These are phyloP conservation scores for Sparus aurata DNA, from an alignment of 2,797 vertebrate species.

Conservation along the genomic window DNA sequence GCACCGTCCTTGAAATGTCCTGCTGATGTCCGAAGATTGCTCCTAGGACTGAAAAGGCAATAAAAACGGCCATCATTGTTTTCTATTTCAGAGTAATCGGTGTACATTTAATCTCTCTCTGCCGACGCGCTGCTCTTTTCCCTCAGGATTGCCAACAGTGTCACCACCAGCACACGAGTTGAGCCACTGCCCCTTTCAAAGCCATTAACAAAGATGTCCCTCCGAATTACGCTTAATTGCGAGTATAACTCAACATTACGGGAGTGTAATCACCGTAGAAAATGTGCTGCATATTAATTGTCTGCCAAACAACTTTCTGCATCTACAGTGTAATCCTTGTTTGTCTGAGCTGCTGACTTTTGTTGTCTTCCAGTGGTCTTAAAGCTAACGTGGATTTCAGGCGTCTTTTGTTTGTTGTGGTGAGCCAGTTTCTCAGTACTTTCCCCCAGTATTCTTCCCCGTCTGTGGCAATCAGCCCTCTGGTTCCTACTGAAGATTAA, in stretches of 20 bases:
- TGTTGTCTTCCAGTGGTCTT: neutral
- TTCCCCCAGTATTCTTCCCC: neutral
- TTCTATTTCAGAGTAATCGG: constrained; percentile 59
- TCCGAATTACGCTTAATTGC: constrained; percentile 20
- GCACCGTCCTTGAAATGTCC: constrained; percentile 70
- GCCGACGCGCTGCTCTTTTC: constrained; percentile 40
- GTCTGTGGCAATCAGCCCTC: constrained; percentile 1
- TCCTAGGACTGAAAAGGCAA: constrained; percentile 59
- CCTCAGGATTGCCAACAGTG: constrained; percentile 60
- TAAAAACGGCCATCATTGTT: constrained; percentile 68
- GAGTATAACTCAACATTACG: constrained; percentile 7
- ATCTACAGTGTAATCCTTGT: neutral
- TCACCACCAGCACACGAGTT: constrained; percentile 47
- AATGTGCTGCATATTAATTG: constrained; percentile 29
- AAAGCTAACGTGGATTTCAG: neutral
- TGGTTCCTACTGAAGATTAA: neutral
- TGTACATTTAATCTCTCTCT: constrained; percentile 53
- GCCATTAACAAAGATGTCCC: constrained; percentile 48
- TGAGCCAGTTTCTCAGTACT: neutral
- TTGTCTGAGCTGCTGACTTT: constrained; percentile 6
- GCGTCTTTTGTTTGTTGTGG: neutral
- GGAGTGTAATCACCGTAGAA: constrained; percentile 22
- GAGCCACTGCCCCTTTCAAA: constrained; percentile 43
- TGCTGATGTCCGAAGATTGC: constrained; percentile 49
- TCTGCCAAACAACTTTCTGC: neutral